A percentile compares a stretch with the other conserved stretches of the same genome.
phyloP scores from a whole-genome alignment of 2,797 vertebrate genomes.

The Rhincodon typus region DNA sequence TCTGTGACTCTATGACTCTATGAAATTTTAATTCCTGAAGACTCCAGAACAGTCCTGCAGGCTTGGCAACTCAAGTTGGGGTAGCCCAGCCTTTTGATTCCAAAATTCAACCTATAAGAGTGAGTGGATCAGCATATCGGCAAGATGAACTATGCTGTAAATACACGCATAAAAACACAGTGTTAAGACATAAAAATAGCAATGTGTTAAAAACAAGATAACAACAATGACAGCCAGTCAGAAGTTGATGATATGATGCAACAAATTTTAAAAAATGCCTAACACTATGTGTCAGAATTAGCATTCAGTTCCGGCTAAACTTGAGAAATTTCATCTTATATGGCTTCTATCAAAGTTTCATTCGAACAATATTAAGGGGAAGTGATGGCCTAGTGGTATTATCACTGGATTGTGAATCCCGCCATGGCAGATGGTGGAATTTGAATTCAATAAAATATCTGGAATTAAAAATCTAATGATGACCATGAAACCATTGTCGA shows the following conservation, averaged over 20 bases:
- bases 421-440: no score
- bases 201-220: background rate
- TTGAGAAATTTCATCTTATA: constrained; percentile 20
- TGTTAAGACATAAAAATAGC: background rate
- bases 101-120: background rate
- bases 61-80: background rate
- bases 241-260: background rate
- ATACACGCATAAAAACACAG: background rate
- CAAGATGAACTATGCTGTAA: background rate
- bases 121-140: background rate
- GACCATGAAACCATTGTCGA: no score
- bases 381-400: no score
- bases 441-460: no score
- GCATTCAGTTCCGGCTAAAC: background rate
- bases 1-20: no score
- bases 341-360: background rate
- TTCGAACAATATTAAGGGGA: background rate
- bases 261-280: background rate
- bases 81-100: background rate
- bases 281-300: background rate
- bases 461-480: no score
- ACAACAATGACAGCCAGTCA: background rate
- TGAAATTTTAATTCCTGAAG: background rate
- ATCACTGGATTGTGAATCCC: no score
- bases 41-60: background rate